phyloP scores from a whole-genome alignment of 2,888 invertebrate genomes.

The Exocentrus adspersus region DNA sequence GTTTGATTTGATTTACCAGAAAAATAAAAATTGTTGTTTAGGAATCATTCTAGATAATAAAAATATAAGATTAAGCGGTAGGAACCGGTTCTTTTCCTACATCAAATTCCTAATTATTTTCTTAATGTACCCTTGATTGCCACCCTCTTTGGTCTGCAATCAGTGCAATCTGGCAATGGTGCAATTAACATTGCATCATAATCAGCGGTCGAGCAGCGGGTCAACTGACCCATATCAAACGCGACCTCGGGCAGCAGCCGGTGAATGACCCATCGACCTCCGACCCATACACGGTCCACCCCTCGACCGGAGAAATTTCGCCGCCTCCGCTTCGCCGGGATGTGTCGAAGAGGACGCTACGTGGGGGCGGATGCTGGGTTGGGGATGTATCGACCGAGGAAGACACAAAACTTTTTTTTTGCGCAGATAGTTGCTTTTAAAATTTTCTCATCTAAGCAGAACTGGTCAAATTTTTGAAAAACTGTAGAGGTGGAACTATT shows the following conservation, averaged over 20 bases:
- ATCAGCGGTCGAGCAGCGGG: slow-evolving; percentile 19
- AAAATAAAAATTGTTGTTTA: too few species aligned
- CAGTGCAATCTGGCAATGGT: slow-evolving; percentile 6
- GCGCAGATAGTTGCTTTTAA: too few species aligned
- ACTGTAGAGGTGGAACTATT: too few species aligned
- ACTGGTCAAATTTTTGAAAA: too few species aligned
- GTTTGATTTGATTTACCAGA: too few species aligned
- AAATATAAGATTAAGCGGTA: too few species aligned
- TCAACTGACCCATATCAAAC: slow-evolving; percentile 33
- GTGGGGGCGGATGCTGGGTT: background rate
- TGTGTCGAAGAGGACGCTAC: background rate
- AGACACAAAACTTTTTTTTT: background rate
- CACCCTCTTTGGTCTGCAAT: background rate
- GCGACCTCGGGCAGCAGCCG: slow-evolving; percentile 30
- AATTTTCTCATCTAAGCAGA: too few species aligned
- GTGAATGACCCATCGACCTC: slow-evolving; percentile 34
- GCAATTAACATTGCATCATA: slow-evolving; percentile 16
- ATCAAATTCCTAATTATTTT: too few species aligned
- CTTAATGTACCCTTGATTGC: background rate
- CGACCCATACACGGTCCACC: slow-evolving; percentile 21
- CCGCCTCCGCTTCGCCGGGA: slow-evolving; percentile 2
- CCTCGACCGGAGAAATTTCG: slow-evolving; percentile 16
- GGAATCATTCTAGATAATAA: too few species aligned
- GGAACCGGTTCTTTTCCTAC: too few species aligned
- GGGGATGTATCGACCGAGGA: background rate